Conservation (phyloP, 1,140 invertebrate genomes). For the Drosophila tani region DNA sequence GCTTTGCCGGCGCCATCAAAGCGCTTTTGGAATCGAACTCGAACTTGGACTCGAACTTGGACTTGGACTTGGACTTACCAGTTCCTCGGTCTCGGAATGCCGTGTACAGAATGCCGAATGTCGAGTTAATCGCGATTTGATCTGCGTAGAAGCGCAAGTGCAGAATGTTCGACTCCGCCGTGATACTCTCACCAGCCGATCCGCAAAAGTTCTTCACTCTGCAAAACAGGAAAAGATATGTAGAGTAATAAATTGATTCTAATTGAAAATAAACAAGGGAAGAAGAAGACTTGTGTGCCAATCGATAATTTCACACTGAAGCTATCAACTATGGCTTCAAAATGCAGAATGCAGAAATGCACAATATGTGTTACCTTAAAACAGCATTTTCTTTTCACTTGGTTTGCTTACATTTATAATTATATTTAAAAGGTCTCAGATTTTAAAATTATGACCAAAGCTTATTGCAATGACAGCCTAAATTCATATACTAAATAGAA, state of each 20-base stretch:
- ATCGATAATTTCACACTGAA: not conserved
- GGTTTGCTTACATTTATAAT: no score
- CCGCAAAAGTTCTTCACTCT: slow-evolving; percentile 91
- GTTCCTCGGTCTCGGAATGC: slow-evolving; percentile 88
- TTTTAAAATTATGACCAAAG: no score
- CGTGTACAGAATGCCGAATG: slow-evolving; percentile 90
- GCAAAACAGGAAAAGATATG: slow-evolving; percentile 7
- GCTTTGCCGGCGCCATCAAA: slow-evolving; percentile 56
- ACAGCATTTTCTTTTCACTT: no score
- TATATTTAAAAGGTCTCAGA: no score
- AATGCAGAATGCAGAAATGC: no score
- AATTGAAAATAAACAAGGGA: not conserved
- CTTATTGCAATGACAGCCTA: no score
- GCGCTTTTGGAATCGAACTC: slow-evolving; percentile 10
- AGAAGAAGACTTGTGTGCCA: not conserved
- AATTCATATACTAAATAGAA: not conserved
- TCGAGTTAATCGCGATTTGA: slow-evolving; percentile 88
- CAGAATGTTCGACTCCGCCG: slow-evolving; percentile 87
- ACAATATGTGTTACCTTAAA: no score
- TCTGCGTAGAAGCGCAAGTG: slow-evolving; percentile 90
- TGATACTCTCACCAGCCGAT: slow-evolving; percentile 90
- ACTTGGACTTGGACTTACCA: slow-evolving; percentile 56
- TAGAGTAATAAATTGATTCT: not conserved
- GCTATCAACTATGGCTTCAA: no score
- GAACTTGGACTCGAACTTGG: slow-evolving; percentile 1